These are phyloP conservation scores for Druon quercuslanigerum DNA, from an alignment of 1,140 invertebrate species.

Conservation along the genomic window DNA sequence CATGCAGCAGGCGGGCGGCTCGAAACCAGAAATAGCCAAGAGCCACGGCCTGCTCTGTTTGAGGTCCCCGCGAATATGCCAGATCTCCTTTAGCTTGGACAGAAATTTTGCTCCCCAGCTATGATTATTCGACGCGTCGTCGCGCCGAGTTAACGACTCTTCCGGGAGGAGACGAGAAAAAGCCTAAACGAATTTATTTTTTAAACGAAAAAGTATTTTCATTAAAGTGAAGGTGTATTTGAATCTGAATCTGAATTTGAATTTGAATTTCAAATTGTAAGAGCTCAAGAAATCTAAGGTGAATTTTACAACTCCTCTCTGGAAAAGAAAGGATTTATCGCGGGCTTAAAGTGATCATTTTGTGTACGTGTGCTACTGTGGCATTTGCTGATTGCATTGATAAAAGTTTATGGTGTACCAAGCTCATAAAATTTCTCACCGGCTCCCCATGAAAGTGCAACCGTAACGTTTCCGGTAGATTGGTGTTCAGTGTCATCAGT, in stretches of 20 bases:
- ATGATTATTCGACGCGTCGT: slow-evolving; percentile 49
- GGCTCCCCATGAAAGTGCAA: slow-evolving; percentile 17
- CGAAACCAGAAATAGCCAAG: slow-evolving; percentile 66
- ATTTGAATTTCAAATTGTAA: neutral
- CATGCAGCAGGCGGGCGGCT: slow-evolving; percentile 56
- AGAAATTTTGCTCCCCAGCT: slow-evolving; percentile 56
- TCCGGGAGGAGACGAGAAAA: slow-evolving; percentile 35
- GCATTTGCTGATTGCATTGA: slow-evolving; percentile 26
- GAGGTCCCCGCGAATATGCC: slow-evolving; percentile 46
- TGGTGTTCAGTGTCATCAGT: slow-evolving; percentile 23
- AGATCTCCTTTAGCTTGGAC: slow-evolving; percentile 60
- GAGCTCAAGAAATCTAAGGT: neutral
- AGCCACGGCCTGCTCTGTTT: slow-evolving; percentile 49
- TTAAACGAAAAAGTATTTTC: slow-evolving; percentile 3
- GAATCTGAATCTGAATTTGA: neutral
- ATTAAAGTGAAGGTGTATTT: neutral
- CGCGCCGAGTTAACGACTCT: slow-evolving; percentile 49
- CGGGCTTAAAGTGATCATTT: neutral
- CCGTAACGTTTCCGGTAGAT: slow-evolving; percentile 17
- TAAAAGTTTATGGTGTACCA: slow-evolving; percentile 33
- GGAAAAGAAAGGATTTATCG: neutral
- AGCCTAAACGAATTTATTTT: slow-evolving; percentile 31
- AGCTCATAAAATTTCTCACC: neutral
- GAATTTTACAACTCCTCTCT: neutral
- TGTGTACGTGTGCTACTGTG: slow-evolving; percentile 24